Evolutionary conservation across 1,140 invertebrate species (phyloP).

Genomic region (Dendrolimus punctatus): DNA sequence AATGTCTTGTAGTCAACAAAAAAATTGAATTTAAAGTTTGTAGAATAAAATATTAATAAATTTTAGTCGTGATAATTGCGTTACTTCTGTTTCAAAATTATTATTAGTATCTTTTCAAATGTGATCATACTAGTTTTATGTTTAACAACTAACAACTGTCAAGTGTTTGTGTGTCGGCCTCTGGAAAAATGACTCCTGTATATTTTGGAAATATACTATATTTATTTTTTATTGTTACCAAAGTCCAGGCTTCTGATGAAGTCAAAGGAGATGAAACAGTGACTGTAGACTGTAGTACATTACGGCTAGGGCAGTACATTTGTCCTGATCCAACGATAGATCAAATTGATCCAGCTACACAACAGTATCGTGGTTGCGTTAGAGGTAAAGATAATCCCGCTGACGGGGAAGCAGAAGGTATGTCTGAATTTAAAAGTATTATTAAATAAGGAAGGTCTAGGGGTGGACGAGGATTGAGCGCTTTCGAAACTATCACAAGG

Average conservation of each 20-base stretch:
- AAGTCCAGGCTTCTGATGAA: constrained; percentile 38
- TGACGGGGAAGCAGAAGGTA: constrained; percentile 86
- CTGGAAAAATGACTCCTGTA: constrained; percentile 7
- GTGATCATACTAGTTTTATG: too few species aligned
- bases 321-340: constrained; percentile 86
- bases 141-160: too few species aligned
- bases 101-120: too few species aligned
- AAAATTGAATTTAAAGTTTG: too few species aligned
- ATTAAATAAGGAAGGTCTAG: not conserved
- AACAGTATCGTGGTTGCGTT: constrained; percentile 88
- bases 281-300: constrained; percentile 76
- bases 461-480: too few species aligned
- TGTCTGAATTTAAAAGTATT: constrained; percentile 7
- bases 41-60: too few species aligned
- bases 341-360: constrained; percentile 91
- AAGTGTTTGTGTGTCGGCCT: not conserved
- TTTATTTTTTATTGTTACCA: constrained; percentile 28
- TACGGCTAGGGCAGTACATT: constrained; percentile 88
- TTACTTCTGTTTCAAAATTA: too few species aligned
- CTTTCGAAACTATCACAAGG: too few species aligned
- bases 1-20: too few species aligned
- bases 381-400: constrained; percentile 63
- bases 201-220: constrained; percentile 15
- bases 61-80: too few species aligned
- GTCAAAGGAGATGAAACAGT: constrained; percentile 38